phyloP scores from a whole-genome alignment of 2,113 vertebrate genomes.

The Saccopteryx bilineata region DNA sequence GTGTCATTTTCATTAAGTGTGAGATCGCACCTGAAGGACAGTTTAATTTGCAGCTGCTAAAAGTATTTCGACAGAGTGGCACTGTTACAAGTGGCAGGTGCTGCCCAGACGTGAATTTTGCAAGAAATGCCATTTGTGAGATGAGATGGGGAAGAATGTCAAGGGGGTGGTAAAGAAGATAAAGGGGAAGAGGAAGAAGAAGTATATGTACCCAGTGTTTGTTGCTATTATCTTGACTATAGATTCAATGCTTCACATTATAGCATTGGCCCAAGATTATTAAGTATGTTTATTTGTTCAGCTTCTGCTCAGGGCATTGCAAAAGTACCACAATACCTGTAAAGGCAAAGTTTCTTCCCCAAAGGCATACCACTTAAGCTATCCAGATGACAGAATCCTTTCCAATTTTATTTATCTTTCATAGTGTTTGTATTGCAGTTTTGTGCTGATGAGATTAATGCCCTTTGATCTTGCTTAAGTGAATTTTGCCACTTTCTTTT shows the following conservation, averaged over 20 bases:
- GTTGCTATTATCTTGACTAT: constrained; percentile 78
- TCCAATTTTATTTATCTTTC: constrained; percentile 84
- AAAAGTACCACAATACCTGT: constrained; percentile 41
- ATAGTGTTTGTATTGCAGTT: constrained; percentile 82
- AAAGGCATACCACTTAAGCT: constrained; percentile 51
- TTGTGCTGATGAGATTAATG: constrained; percentile 63
- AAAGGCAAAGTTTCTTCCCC: constrained; percentile 68
- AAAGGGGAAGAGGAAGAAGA: constrained; percentile 64
- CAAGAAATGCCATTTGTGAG: constrained; percentile 80
- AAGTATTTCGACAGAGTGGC: constrained; percentile 84
- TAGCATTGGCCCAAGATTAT: constrained; percentile 79
- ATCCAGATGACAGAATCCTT: constrained; percentile 82
- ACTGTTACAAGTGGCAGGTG: constrained; percentile 84
- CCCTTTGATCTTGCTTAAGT: constrained; percentile 88
- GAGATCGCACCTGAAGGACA: constrained; percentile 87
- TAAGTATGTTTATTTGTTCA: constrained; percentile 74
- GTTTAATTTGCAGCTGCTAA: constrained; percentile 88
- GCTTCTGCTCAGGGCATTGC: constrained; percentile 57
- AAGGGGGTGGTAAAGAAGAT: constrained; percentile 74
- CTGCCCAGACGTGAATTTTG: constrained; percentile 76
- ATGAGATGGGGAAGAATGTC: constrained; percentile 75
- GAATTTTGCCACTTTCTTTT: constrained; percentile 85
- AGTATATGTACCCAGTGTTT: constrained; percentile 73
- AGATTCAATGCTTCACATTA: constrained; percentile 84
- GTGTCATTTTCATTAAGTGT: constrained; percentile 86